Evolutionary conservation across 2,888 invertebrate genomes (phyloP).

Genomic region (Tachystola acroxantha): DNA sequence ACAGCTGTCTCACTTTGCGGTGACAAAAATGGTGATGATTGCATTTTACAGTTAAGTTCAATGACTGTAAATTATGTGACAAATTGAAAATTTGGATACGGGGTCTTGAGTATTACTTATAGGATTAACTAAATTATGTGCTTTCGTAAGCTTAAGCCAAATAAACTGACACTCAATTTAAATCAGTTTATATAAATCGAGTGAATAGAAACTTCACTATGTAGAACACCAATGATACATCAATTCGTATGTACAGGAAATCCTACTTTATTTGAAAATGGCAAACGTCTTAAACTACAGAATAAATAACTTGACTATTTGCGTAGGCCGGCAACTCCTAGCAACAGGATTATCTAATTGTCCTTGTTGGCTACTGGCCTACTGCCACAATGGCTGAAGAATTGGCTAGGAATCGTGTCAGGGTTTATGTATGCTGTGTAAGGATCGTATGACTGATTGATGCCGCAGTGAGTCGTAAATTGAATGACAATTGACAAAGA

Average conservation of each 20-base stretch:
- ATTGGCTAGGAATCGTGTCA: not conserved
- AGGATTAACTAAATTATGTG: not conserved
- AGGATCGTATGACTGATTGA: too few species aligned
- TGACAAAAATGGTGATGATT: slow-evolving; percentile 12
- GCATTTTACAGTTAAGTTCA: slow-evolving; percentile 21
- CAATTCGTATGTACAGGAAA: too few species aligned
- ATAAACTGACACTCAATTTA: too few species aligned
- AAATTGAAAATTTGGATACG: not conserved
- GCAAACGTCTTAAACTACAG: too few species aligned
- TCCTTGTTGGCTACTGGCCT: not conserved
- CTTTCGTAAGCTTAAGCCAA: too few species aligned
- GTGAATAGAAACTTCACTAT: too few species aligned
- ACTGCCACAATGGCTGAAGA: not conserved
- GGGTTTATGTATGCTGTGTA: not conserved
- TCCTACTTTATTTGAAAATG: too few species aligned
- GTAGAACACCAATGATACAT: too few species aligned
- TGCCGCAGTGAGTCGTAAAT: too few species aligned
- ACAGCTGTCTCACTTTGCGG: slow-evolving; percentile 7
- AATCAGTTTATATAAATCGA: too few species aligned
- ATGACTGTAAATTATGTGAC: slow-evolving; percentile 4
- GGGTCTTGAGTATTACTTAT: not conserved
- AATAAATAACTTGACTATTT: too few species aligned
- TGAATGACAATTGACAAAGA: not conserved
- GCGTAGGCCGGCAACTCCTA: not conserved
- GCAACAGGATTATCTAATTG: too few species aligned